These are phyloP conservation scores for Drosophila rufa DNA, from an alignment of 1,140 invertebrate species.

Conservation along the genomic window DNA sequence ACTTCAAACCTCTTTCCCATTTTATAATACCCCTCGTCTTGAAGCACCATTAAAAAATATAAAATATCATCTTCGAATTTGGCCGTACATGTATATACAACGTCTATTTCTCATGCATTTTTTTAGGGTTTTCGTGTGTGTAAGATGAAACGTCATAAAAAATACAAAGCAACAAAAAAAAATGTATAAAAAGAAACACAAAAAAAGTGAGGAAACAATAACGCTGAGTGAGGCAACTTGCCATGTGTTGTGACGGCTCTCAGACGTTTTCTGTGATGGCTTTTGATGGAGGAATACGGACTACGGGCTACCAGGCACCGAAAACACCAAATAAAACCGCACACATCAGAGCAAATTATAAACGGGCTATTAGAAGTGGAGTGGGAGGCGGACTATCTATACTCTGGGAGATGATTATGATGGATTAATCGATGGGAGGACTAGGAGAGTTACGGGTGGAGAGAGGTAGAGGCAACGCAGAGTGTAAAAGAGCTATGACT, in stretches of 20 bases:
- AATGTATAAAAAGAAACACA: conserved; percentile 13
- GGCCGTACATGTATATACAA: conserved; percentile 25
- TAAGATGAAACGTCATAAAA: conserved; percentile 80
- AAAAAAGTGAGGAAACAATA: conserved; percentile 49
- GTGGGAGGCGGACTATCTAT: conserved; percentile 27
- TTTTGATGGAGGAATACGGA: conserved; percentile 43
- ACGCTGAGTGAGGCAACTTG: conserved; percentile 49
- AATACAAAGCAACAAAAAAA: conserved; percentile 50
- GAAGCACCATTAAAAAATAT: conserved; percentile 22
- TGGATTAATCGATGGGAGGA: conserved; percentile 36
- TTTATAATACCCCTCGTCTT: conserved; percentile 3
- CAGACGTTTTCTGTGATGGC: conserved; percentile 28
- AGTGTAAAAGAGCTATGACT: not conserved
- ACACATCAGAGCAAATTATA: conserved; percentile 37
- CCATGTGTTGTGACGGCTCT: conserved; percentile 49
- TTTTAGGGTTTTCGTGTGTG: conserved; percentile 40
- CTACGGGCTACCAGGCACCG: not conserved
- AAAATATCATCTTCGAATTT: conserved; percentile 47
- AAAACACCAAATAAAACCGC: conserved; percentile 20
- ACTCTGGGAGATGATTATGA: conserved; percentile 29
- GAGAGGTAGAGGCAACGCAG: not conserved
- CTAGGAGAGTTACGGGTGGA: not conserved
- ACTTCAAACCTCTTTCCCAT: not conserved
- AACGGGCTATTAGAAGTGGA: conserved; percentile 48
- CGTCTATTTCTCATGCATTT: conserved; percentile 22